phyloP scores from a whole-genome alignment of 2,797 vertebrate genomes.

The Lagorchestes hirsutus region DNA sequence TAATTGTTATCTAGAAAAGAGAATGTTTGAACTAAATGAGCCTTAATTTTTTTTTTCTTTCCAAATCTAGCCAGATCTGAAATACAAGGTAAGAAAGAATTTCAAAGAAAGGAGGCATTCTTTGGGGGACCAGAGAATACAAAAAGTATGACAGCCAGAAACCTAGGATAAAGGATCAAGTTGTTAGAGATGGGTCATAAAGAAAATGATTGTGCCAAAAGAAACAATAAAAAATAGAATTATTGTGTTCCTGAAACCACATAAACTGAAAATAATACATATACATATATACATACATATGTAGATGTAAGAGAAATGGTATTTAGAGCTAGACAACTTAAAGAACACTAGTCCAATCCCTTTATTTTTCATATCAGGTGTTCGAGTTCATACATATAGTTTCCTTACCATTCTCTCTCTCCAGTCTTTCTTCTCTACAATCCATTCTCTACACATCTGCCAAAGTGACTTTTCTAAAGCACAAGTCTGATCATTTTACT shows the following conservation, averaged over 20 bases:
- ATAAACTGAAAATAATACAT: constrained; percentile 42
- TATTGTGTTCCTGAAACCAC: constrained; percentile 28
- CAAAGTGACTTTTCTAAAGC: not conserved
- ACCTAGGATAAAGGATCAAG: not conserved
- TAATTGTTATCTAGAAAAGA: constrained; percentile 55
- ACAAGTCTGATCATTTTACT: not conserved
- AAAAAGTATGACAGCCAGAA: not conserved
- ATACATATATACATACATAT: not conserved
- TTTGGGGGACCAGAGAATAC: constrained; percentile 22
- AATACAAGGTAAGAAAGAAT: constrained; percentile 20
- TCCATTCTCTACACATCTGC: not conserved
- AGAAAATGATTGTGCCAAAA: constrained; percentile 15
- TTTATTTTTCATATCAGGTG: not conserved
- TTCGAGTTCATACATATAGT: not conserved
- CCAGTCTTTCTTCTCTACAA: not conserved
- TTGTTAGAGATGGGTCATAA: not conserved
- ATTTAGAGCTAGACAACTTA: not conserved
- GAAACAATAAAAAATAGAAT: constrained; percentile 31
- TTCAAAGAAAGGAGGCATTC: constrained; percentile 14
- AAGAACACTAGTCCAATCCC: not conserved
- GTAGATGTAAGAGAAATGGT: not conserved
- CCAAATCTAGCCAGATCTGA: constrained; percentile 38
- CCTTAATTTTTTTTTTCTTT: constrained; percentile 15
- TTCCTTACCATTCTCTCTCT: not conserved
- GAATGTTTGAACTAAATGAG: constrained; percentile 39